Conservation (phyloP, 1,140 invertebrate species). For the Sweltsa coloradensis region DNA sequence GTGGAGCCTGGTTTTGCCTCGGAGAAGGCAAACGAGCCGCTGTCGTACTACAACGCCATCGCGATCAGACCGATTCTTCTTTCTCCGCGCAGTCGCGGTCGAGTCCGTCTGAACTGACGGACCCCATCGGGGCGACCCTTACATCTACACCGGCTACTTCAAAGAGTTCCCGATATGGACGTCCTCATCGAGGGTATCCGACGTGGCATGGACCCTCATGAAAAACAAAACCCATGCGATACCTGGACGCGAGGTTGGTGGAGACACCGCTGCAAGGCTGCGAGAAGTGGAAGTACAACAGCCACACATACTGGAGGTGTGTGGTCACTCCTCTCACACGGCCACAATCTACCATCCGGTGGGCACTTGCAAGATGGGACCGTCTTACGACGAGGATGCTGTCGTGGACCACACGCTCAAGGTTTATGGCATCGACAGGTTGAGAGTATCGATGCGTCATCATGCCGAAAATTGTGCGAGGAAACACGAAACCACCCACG, state of each 20-base stretch:
- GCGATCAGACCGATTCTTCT: slow-evolving; percentile 31
- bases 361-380: slow-evolving; percentile 88
- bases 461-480: slow-evolving; percentile 70
- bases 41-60: slow-evolving; percentile 28
- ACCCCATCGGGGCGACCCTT: slow-evolving; percentile 36
- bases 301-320: slow-evolving; percentile 67
- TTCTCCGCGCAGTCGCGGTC: slow-evolving; percentile 38
- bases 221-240: slow-evolving; percentile 50
- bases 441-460: slow-evolving; percentile 80
- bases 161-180: slow-evolving; percentile 64
- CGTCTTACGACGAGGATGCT: slow-evolving; percentile 64
- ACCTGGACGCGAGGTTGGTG: not conserved
- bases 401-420: slow-evolving; percentile 75
- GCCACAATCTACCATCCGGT: slow-evolving; percentile 77
- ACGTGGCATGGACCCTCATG: slow-evolving; percentile 57
- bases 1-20: slow-evolving; percentile 39
- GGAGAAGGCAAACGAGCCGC: slow-evolving; percentile 29
- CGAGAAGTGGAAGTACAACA: slow-evolving; percentile 37
- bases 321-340: slow-evolving; percentile 67
- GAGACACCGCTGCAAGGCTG: slow-evolving; percentile 7
- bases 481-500: slow-evolving; percentile 69
- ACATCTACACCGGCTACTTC: slow-evolving; percentile 90
- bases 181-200: slow-evolving; percentile 72
- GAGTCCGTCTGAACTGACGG: slow-evolving; percentile 21
- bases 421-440: slow-evolving; percentile 64